Evolutionary conservation across 1,140 invertebrate genomes (phyloP).

Genomic region (Monochamus saltuarius): DNA sequence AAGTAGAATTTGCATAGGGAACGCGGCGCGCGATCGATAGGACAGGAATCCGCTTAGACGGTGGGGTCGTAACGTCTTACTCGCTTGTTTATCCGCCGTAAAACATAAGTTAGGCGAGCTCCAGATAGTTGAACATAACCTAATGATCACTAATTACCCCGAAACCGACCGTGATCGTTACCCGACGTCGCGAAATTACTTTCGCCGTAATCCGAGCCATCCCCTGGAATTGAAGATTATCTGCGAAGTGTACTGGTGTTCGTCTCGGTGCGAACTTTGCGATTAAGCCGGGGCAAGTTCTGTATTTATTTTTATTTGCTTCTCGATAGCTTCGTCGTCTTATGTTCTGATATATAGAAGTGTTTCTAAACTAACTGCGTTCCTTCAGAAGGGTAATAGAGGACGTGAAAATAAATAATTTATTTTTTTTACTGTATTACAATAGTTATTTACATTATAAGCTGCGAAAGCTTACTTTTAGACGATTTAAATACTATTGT

Average conservation of each 20-base stretch:
- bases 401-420: too few relatives aligned
- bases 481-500: too few relatives aligned
- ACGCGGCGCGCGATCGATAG: constrained; percentile 31
- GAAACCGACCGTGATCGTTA: constrained; percentile 33
- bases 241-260: constrained; percentile 5
- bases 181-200: constrained; percentile 33
- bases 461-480: too few relatives aligned
- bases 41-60: constrained; percentile 21
- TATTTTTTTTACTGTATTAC: too few relatives aligned
- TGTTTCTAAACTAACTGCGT: too few relatives aligned
- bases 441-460: too few relatives aligned
- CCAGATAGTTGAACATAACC: constrained; percentile 38
- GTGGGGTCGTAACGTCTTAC: constrained; percentile 33
- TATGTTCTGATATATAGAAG: too few relatives aligned
- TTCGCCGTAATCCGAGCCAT: constrained; percentile 30
- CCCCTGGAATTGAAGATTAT: constrained; percentile 33
- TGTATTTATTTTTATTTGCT: too few relatives aligned
- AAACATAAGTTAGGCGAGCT: constrained; percentile 42
- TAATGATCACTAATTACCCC: constrained; percentile 43
- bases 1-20: constrained; percentile 36
- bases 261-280: too few relatives aligned
- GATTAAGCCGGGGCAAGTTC: too few relatives aligned
- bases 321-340: too few relatives aligned
- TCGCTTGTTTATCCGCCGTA: constrained; percentile 43
- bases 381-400: too few relatives aligned